These are phyloP conservation scores for Lepilemur ruficaudatus DNA, from an alignment of 2,797 vertebrate genomes.

Conservation along the genomic window DNA sequence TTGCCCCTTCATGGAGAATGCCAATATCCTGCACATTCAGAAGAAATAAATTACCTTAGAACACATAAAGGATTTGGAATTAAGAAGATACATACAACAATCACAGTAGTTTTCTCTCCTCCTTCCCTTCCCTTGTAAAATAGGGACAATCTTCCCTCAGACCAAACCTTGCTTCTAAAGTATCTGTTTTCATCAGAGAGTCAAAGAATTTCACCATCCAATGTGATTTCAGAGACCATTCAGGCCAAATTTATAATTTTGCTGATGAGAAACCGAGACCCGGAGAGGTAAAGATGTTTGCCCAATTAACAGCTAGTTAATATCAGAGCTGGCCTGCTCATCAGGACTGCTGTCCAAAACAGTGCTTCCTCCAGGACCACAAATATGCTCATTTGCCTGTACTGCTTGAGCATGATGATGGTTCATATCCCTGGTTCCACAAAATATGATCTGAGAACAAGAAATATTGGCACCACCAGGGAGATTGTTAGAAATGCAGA, in stretches of 20 bases:
- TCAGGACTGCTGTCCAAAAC: background rate
- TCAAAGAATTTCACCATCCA: background rate
- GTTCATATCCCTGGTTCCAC: background rate
- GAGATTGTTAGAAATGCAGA: background rate
- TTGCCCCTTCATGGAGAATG: constrained; percentile 26
- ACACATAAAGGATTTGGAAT: constrained; percentile 50
- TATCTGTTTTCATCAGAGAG: background rate
- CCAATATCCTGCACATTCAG: constrained; percentile 21
- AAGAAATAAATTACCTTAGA: constrained; percentile 54
- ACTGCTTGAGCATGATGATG: background rate
- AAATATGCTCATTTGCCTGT: constrained; percentile 5
- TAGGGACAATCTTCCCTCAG: background rate
- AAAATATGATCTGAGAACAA: background rate
- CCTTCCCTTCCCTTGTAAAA: background rate
- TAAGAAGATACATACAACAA: constrained; percentile 20
- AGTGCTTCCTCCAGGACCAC: background rate
- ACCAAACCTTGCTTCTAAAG: constrained; percentile 36
- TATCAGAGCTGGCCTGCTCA: background rate
- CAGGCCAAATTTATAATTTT: background rate
- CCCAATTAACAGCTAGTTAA: background rate
- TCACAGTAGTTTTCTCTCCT: constrained; percentile 10
- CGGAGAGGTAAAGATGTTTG: constrained; percentile 12
- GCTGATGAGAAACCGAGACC: background rate
- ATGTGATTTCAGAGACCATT: background rate
- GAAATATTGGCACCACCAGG: background rate